Evolutionary conservation across 2,113 vertebrate genomes (phyloP), one percentile per base, ranked within the genome.

Genomic region (Piprites chloris): DNA sequence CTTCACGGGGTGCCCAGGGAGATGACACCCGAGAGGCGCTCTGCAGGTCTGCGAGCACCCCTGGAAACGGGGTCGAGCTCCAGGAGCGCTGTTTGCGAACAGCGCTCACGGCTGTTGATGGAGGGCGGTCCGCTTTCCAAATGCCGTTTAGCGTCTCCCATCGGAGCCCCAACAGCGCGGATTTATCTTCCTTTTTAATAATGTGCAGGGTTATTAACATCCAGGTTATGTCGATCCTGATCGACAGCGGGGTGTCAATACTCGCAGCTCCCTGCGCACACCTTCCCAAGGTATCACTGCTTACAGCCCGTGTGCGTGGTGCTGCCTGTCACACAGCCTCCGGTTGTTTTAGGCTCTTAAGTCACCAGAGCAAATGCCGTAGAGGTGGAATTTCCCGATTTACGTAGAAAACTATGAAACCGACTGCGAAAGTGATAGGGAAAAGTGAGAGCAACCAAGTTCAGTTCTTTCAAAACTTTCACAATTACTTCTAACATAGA

Each of bases 1-100:
- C 41, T 6, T 19, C 32, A 1, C 9, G 5, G 0, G 15, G 41
- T 11, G 44, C 33, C 0, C 14, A 0, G 14, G 6, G 27, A 11
- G 41, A n/a, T 3, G 55, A 4, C 15, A 4, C 5, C 20, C 37
- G 15, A 12, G 49, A 0, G 32, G 20, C 11, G 14, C 47, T 14
- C 52, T 21, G 35, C 23, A 8, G 9, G 37, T 20, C 32, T n/a
- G 39, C 17, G 78, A 41, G 39, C 53, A 23, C 18, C 47, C 53
- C n/a, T 41, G 62, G 53, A 12, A 53, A 21, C 24, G 12, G 37
- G 13, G 7, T 39, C 28, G n/a, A 33, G 69, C 46, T 35, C 23
- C 46, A 0, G 26, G 15, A 7, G 12, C 6, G 26, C 65, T 3
- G 30, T 69, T 35, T 18, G 49, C 17, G 1, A 4, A 0, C 83